These are phyloP conservation scores for Gadus macrocephalus DNA, from an alignment of 2,113 vertebrate species.

Conservation along the genomic window DNA sequence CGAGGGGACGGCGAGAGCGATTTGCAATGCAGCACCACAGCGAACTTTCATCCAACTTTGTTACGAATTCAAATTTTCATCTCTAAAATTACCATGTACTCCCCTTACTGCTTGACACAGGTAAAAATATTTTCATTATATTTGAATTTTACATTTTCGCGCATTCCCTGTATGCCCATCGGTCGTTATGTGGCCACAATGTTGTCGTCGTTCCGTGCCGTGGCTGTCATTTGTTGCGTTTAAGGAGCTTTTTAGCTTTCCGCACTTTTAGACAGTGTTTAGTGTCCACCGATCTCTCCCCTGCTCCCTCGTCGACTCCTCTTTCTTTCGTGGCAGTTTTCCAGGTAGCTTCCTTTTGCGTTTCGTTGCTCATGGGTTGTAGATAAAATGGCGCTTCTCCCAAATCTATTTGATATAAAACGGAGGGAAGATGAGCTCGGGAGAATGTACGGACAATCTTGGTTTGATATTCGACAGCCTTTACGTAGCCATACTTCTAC, in stretches of 20 bases:
- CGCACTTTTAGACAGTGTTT: slow-evolving; percentile 41
- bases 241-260: slow-evolving; percentile 36
- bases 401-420: slow-evolving; percentile 75
- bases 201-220: slow-evolving; percentile 24
- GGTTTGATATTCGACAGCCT: slow-evolving; percentile 22
- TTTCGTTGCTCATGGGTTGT: slow-evolving; percentile 73
- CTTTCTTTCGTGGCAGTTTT: slow-evolving; percentile 50
- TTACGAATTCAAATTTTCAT: slow-evolving; percentile 58
- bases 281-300: slow-evolving; percentile 7
- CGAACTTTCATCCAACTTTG: slow-evolving; percentile 76
- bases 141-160: neutral
- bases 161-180: slow-evolving; percentile 19
- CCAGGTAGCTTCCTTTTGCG: slow-evolving; percentile 60
- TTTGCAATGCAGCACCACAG: slow-evolving; percentile 76
- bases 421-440: slow-evolving; percentile 39
- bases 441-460: slow-evolving; percentile 32
- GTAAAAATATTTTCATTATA: slow-evolving; percentile 43
- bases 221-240: slow-evolving; percentile 57
- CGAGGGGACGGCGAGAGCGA: slow-evolving; percentile 46
- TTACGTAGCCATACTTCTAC: slow-evolving; percentile 4
- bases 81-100: slow-evolving; percentile 75
- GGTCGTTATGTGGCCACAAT: slow-evolving; percentile 26
- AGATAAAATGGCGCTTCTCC: slow-evolving; percentile 80
- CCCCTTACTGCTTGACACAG: slow-evolving; percentile 81
- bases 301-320: slow-evolving; percentile 15